Evolutionary conservation across 2,888 invertebrate genomes (phyloP), one percentile per base, ranked within the genome.

Genomic region (Yponomeuta cagnagella): DNA sequence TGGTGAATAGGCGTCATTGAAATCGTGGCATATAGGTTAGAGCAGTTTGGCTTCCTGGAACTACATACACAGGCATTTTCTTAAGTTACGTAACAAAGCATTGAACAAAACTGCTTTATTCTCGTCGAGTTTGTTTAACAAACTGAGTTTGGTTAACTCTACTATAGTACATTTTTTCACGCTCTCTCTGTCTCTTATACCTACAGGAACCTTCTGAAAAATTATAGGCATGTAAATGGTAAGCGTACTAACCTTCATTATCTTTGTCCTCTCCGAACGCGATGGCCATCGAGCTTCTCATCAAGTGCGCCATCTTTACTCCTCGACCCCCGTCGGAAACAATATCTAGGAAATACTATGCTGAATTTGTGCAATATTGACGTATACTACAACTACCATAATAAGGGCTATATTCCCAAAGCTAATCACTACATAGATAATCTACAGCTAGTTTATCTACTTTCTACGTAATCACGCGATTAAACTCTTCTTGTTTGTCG

Each of bases 201-300:
- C 23, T 23, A 1, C 5, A 43, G 43, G 43, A 5, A 43, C 8
- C 8, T 43, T 43, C 43, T 43, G 8, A 43, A 43, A 43, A 43
- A 37, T 23, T 43, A 43, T 8, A 43, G 1, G 43, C 8, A 43
- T 43, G 6, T 5, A 8, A 43, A 43, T 43, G 43, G 43, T 43
- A 43, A 43, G 8, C 15, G 15, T n/a, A 71, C 82, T 80, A 74
- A 82, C 82, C 89, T 76, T 89, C 88, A 73, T 83, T 84, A 72
- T 90, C 88, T 76, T 90, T 90, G 23, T 81, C 87, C 37, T 67
- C 70, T 31, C 67, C 80, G 84, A 73, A 83, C 75, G 68, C 88
- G 89, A 90, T 80, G 77, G 89, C 79, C 80, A 85, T 85, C 70
- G 88, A 89, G 76, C 90, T 86, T 73, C 91, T 86, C 76, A 91